Base-by-base conservation (phyloP, 2,113 vertebrate genomes). In the Bombycilla garrulus region DNA sequence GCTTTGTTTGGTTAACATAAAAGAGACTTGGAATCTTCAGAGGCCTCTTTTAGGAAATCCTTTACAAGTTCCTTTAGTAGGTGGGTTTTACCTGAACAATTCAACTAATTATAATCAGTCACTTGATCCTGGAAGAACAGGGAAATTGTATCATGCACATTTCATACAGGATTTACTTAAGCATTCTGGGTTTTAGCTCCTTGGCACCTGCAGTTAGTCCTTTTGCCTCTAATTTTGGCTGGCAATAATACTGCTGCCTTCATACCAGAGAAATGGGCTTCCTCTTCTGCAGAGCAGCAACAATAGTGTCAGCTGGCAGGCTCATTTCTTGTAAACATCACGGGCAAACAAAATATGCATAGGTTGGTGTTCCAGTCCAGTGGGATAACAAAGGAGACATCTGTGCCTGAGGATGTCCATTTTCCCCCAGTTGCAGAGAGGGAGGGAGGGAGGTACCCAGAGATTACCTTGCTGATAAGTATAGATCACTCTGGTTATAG, bases 1-100 rank as follows among this genome's bases (percentile, higher is more conserved):
- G n/a, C 84, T 92, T 83, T 88, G 67, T 83, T 86, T 86, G 61
- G 65, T 74, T 60, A 77, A 93, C 71, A 56, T 83, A 51, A 81
- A 91, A 83, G 81, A 87, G 64, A 80, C 29, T 29, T 81, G 74
- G 76, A 95, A 70, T 80, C 88, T 94, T 95, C 76, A 73, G 73
- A 93, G 42, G 45, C 33, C 44, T 95, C 38, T 78, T 90, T 93
- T 78, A 71, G 86, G 80, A 96, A 94, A 92, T 81, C 86, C 60
- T 86, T 88, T 84, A 45, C 40, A 53, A 86, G 20, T 90, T 80
- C 90, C 72, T 78, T 81, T 60, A 79, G 40, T 33, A 88, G 62
- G 60, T 79, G 56, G 11, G 45, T 81, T 94, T 92, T 88, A 65
- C 53, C 45, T 86, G n/a, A 92, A 65, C 67, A 86, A 88, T 92